phyloP scores from a whole-genome alignment of 2,113 vertebrate genomes.

The Hydropotes inermis region DNA sequence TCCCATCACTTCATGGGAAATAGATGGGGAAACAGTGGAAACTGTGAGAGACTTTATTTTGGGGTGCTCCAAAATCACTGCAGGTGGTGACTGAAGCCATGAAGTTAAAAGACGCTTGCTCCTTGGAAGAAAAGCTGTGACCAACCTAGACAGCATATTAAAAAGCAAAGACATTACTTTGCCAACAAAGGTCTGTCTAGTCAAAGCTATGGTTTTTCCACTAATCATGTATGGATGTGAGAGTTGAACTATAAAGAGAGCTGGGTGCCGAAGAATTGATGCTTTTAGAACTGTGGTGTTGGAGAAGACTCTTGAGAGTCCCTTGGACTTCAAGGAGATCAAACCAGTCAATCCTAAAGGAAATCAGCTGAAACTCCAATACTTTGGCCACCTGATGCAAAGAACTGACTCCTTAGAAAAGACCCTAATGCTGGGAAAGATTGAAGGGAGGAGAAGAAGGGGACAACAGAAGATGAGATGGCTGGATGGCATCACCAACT shows the following conservation, averaged over 20 bases:
- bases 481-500: neutral
- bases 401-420: neutral
- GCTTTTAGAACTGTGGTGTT: neutral
- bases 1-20: neutral
- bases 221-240: neutral
- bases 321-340: neutral
- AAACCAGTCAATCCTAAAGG: neutral
- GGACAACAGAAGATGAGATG: neutral
- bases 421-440: neutral
- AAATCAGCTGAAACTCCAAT: neutral
- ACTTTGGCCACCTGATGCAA: neutral
- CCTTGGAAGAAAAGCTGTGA: neutral
- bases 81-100: neutral
- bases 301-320: neutral
- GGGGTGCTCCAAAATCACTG: neutral
- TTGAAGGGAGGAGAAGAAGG: neutral
- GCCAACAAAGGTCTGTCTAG: neutral
- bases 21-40: neutral
- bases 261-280: neutral
- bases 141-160: neutral
- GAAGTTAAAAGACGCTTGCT: neutral
- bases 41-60: neutral
- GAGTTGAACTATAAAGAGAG: neutral
- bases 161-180: neutral
- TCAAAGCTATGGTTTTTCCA: neutral